Evolutionary conservation across 2,113 vertebrate species (phyloP), one percentile per base, ranked within the genome.

Genomic region (Scalopus aquaticus): DNA sequence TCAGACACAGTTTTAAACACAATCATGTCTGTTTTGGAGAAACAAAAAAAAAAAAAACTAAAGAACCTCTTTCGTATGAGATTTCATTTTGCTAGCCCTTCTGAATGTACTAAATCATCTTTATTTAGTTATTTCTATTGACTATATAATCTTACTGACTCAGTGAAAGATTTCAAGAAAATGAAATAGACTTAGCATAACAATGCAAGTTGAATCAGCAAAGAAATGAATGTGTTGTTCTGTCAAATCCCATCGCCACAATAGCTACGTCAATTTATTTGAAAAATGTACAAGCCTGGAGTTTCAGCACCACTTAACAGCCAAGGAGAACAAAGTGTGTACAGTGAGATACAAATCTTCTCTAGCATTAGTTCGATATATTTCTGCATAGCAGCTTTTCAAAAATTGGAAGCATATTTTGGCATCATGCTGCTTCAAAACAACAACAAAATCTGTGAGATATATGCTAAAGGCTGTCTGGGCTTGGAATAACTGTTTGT

Each of bases 261-360:
- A 96, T 88, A 94, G 64, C 83, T 94, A 74, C 22, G 77, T 87
- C 90, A 94, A 95, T 97, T 97, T 96, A 79, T 89, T 95, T 97
- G 96, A 97, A 94, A 97, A 96, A 95, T 96, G 84, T 62, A 24
- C 42, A 86, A 28, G 32, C 67, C 42, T 94, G 54, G 79, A 69
- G 72, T 96, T 93, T 78, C 3, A 0, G 87, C 49, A 90, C 44
- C 77, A 64, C 87, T 96, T 95, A 97, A 93, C 60, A 90, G 80
- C 62, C 2, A 0, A 91, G 89, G 70, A 94, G 58, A 91, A 94
- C 80, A 94, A 94, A 93, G 30, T 67, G 39, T 70, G 7, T 90
- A 56, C 24, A 79, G 69, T 44, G n/a, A 82, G 72, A 95, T 95
- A 93, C 90, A 97, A 96, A 96, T 96, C 88, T 94, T 95, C 58